Evolutionary conservation across 2,888 invertebrate species (phyloP).

Genomic region (Mechanitis mazaeus): DNA sequence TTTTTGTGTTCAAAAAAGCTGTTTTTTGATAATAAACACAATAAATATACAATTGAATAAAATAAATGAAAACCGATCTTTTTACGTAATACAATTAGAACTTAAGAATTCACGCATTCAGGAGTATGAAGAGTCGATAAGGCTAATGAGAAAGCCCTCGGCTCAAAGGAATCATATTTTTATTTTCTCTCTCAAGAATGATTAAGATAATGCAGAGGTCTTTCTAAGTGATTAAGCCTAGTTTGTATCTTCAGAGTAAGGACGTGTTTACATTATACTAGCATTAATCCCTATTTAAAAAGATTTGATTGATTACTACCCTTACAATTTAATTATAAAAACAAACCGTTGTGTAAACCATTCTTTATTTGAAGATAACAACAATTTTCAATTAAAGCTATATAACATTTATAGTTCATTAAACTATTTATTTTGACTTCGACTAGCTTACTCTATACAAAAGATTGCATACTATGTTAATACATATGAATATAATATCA

Average conservation of each 20-base stretch:
- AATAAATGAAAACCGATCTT: background rate
- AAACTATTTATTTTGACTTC: no score
- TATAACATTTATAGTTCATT: background rate
- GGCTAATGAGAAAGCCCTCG: conserved; percentile 17
- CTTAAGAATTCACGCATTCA: background rate
- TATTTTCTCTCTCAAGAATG: conserved; percentile 31
- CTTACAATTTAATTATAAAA: background rate
- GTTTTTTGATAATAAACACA: no score
- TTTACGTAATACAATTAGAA: background rate
- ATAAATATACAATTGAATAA: background rate
- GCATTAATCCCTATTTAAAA: background rate
- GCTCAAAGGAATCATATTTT: conserved; percentile 29
- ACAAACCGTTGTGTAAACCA: background rate
- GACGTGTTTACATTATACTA: conserved; percentile 9
- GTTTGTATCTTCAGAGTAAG: conserved; percentile 13
- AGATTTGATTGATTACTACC: background rate
- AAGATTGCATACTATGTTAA: background rate
- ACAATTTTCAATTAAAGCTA: background rate
- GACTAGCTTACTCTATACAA: no score
- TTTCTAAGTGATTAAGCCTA: conserved; percentile 23
- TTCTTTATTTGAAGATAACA: background rate
- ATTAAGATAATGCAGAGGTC: conserved; percentile 31
- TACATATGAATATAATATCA: background rate
- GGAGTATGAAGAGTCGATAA: conserved; percentile 19
- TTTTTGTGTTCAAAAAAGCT: no score